Evolutionary conservation across 2,888 invertebrate species (phyloP).

Genomic region (Eretmocerus hayati): DNA sequence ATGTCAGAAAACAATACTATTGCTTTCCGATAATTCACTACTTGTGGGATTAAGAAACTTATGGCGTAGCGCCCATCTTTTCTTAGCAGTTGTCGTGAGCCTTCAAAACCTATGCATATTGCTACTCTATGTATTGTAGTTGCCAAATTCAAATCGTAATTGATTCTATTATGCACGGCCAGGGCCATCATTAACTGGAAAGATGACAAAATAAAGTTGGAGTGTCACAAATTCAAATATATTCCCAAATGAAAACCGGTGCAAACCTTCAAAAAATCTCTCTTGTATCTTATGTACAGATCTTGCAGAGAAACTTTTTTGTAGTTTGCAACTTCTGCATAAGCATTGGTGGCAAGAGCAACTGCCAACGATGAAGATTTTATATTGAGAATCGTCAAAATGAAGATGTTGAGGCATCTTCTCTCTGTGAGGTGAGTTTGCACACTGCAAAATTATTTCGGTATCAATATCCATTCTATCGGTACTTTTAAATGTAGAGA

Average conservation of each 20-base stretch:
- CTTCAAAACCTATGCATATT: conserved; percentile 62
- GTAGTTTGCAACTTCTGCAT: conserved; percentile 53
- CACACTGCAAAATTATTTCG: conserved; percentile 28
- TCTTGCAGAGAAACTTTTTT: conserved; percentile 52
- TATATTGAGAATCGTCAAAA: conserved; percentile 53
- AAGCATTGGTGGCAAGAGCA: conserved; percentile 53
- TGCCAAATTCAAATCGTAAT: conserved; percentile 53
- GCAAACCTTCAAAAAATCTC: conserved; percentile 47
- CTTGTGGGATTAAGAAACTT: conserved; percentile 57
- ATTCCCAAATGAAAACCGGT: neutral
- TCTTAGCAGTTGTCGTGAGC: conserved; percentile 61
- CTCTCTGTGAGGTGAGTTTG: conserved; percentile 34
- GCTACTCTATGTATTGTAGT: conserved; percentile 57
- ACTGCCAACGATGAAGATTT: conserved; percentile 50
- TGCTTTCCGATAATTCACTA: conserved; percentile 51
- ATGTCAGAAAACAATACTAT: conserved; percentile 60
- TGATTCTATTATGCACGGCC: conserved; percentile 54
- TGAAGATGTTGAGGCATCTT: conserved; percentile 55
- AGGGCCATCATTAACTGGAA: conserved; percentile 50
- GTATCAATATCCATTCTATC: too few species aligned
- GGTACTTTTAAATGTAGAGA: too few species aligned
- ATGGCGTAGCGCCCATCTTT: conserved; percentile 65
- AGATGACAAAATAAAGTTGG: conserved; percentile 1
- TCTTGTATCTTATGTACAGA: conserved; percentile 58
- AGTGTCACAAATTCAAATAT: neutral